Evolutionary conservation across 2,113 vertebrate genomes (phyloP).

Genomic region (Oryzias javanicus): DNA sequence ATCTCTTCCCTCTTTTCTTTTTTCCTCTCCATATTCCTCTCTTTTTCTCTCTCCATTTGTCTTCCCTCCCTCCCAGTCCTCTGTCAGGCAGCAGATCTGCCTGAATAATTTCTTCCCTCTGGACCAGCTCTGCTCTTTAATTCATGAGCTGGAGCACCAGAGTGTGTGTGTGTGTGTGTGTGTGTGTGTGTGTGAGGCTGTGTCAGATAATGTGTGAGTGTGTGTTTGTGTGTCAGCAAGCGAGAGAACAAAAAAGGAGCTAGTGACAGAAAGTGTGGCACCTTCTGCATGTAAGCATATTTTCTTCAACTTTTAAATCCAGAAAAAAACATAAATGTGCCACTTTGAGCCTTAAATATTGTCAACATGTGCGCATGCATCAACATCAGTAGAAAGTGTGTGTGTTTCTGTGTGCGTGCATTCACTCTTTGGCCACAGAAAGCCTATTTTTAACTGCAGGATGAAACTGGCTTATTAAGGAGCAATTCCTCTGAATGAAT

Average conservation of each 20-base stretch:
- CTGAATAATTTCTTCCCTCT: conserved; percentile 76
- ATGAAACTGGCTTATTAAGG: conserved; percentile 51
- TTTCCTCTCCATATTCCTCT: conserved; percentile 1
- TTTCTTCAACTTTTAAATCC: conserved; percentile 17
- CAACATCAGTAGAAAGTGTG: background rate
- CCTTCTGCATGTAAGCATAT: conserved; percentile 18
- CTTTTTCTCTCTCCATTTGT: conserved; percentile 15
- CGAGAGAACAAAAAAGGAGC: conserved; percentile 54
- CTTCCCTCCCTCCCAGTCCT: conserved; percentile 53
- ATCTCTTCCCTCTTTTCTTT: conserved; percentile 10
- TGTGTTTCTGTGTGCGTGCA: conserved; percentile 4
- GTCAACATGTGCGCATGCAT: background rate
- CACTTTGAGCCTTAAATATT: conserved; percentile 13
- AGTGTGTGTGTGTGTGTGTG: conserved; percentile 24
- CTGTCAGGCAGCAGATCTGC: conserved; percentile 73
- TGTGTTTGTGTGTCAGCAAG: conserved; percentile 57
- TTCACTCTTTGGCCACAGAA: conserved; percentile 39
- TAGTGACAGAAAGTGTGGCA: conserved; percentile 58
- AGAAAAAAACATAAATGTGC: conserved; percentile 38
- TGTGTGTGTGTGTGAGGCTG: conserved; percentile 20
- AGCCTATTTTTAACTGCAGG: conserved; percentile 62
- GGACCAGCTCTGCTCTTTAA: conserved; percentile 74
- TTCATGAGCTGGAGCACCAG: conserved; percentile 63
- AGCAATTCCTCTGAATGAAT: conserved; percentile 61
- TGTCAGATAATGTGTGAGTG: conserved; percentile 27